Evolutionary conservation across 2,888 invertebrate species (phyloP), one percentile per base, ranked within the genome.

Genomic region (Clanis bilineata): DNA sequence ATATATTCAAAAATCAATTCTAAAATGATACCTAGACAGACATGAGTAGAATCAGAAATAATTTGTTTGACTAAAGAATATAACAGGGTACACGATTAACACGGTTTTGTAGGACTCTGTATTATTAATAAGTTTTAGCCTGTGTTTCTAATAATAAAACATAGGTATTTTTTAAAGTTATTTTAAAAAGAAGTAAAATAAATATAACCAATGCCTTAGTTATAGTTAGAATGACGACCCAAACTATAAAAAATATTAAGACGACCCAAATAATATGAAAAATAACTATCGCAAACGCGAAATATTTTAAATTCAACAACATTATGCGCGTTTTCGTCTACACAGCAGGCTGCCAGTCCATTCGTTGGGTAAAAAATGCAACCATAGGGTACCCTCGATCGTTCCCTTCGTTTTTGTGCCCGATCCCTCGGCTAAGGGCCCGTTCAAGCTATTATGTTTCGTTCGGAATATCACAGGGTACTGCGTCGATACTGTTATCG

Each of bases 361-460:
- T 56, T 56, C 23, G 38, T 56, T 38, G 36, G 39, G 22, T 82
- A 88, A 87, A 88, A 87, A 88, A 86, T 78, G 77, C 79, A 85
- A 81, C 79, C 76, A 74, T 73, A 77, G 51, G 51, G 28, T 32
- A 79, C 82, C 85, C 84, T 76, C 77, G 22, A 12, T 76, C 70
- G 74, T 77, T 81, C 86, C 85, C 86, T 85, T 83, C 77, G 63
- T 87, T 88, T 87, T 87, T 88, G 84, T 84, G 69, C 70, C 62
- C 70, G 64, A 66, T 68, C 70, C 71, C 69, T 68, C 56, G 55
- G 62, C 69, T 62, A 62, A 71, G 71, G 56, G 57, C 61, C 58
- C 63, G 66, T 65, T 65, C 77, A 72, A 64, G 80, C 83, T 76
- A 77, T 79, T 82, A 71, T 75, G 73, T 79, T 80, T 76, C 69